Conservation (phyloP, 1,140 invertebrate species). For the Atta texana region DNA sequence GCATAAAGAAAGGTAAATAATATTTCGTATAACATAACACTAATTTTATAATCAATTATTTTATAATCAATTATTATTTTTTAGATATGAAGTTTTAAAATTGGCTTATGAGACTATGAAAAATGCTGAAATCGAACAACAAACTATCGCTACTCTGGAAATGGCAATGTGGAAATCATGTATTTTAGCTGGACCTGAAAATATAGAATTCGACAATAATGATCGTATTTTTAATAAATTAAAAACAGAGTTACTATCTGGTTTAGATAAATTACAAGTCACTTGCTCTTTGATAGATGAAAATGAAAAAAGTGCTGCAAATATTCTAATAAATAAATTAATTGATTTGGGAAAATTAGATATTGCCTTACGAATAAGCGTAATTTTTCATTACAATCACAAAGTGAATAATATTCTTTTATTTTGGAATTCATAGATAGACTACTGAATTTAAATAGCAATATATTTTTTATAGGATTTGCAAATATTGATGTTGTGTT, state of each 20-base stretch:
- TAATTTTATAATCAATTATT: conserved; percentile 6
- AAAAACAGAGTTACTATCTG: conserved; percentile 81
- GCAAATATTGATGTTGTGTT: conserved; percentile 81
- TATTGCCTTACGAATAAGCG: conserved; percentile 79
- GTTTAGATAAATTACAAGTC: conserved; percentile 75
- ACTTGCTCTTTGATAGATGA: conserved; percentile 74
- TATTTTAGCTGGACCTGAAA: conserved; percentile 80
- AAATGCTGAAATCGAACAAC: conserved; percentile 76
- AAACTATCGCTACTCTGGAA: conserved; percentile 79
- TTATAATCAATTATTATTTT: conserved; percentile 26
- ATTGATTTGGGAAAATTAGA: conserved; percentile 79
- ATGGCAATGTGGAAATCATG: conserved; percentile 85
- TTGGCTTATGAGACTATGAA: conserved; percentile 80
- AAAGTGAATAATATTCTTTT: conserved; percentile 69
- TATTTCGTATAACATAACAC: not conserved
- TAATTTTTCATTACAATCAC: conserved; percentile 82
- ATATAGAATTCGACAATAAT: conserved; percentile 76
- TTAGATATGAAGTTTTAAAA: conserved; percentile 81
- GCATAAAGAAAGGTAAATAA: conserved; percentile 78
- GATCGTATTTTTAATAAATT: conserved; percentile 77
- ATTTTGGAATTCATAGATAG: conserved; percentile 11
- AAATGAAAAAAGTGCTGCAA: conserved; percentile 74
- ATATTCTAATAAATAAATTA: conserved; percentile 80
- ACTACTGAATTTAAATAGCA: not conserved
- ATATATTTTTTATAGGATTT: conserved; percentile 76